Percentiles rank a stretch among this genome's conserved stretches.
These are phyloP conservation scores for Balearica regulorum DNA, from an alignment of 2,797 vertebrate genomes.

Conservation along the genomic window DNA sequence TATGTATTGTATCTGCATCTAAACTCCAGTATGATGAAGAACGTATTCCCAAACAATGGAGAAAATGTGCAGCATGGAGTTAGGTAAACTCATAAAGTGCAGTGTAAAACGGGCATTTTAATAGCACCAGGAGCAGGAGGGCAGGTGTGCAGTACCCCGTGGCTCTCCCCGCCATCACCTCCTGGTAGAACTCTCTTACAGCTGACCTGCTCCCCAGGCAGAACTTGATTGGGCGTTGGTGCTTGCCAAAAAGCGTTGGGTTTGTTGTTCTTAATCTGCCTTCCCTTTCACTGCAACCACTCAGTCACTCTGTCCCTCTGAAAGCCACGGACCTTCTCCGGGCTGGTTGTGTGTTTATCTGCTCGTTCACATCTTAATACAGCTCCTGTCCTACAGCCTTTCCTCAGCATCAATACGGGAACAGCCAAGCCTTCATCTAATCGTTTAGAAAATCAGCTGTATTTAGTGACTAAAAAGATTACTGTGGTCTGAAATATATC, in stretches of 20 bases:
- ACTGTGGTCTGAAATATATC: slow-evolving; percentile 35
- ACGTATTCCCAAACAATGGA: background rate
- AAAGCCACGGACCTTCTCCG: background rate
- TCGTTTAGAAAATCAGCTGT: slow-evolving; percentile 48
- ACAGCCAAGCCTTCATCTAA: background rate
- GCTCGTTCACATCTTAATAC: background rate
- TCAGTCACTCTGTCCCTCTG: rapidly evolving
- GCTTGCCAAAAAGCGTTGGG: rapidly evolving
- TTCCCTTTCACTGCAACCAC: rapidly evolving
- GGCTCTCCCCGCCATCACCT: background rate
- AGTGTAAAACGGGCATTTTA: background rate
- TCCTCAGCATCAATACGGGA: background rate
- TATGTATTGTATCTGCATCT: background rate
- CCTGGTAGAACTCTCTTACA: background rate
- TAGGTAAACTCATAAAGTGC: background rate
- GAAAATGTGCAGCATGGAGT: rapidly evolving
- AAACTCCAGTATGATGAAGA: background rate
- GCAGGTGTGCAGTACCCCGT: rapidly evolving
- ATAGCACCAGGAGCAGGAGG: background rate
- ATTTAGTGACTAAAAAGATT: slow-evolving; percentile 48
- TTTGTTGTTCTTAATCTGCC: background rate
- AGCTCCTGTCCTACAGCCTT: background rate
- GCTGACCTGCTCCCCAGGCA: background rate
- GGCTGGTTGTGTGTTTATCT: background rate
- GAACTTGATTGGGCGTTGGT: background rate